Evolutionary conservation across 2,797 vertebrate genomes (phyloP).

Genomic region (Varecia variegata): DNA sequence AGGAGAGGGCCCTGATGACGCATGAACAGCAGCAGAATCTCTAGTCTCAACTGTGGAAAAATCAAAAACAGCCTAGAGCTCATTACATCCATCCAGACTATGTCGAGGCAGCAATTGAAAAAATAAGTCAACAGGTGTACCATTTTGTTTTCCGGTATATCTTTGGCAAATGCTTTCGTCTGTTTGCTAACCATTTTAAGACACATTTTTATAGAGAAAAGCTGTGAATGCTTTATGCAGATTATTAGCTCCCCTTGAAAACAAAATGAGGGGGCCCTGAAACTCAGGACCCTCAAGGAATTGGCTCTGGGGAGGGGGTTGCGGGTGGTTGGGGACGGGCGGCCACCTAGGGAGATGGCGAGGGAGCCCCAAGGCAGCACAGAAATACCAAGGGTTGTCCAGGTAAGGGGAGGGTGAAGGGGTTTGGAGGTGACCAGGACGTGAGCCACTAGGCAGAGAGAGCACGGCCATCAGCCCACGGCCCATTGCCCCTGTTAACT

Average conservation of each 20-base stretch:
- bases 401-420: not conserved
- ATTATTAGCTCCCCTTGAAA: not conserved
- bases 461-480: not conserved
- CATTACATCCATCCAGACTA: not conserved
- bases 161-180: not conserved
- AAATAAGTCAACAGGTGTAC: not conserved
- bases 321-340: not conserved
- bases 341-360: not conserved
- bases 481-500: conserved; percentile 62
- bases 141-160: not conserved
- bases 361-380: not conserved
- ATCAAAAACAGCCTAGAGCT: not conserved
- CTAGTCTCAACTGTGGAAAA: not conserved
- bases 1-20: not conserved
- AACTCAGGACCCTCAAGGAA: not conserved
- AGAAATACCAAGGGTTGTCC: not conserved
- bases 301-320: not conserved
- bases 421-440: not conserved
- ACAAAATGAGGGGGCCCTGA: not conserved
- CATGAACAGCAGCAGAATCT: not conserved
- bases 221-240: not conserved
- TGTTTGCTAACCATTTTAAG: not conserved
- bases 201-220: not conserved
- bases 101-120: not conserved
- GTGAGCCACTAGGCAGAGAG: not conserved